These are phyloP conservation scores for Drosophila lacteicornis DNA, from an alignment of 1,140 invertebrate genomes.

Conservation along the genomic window DNA sequence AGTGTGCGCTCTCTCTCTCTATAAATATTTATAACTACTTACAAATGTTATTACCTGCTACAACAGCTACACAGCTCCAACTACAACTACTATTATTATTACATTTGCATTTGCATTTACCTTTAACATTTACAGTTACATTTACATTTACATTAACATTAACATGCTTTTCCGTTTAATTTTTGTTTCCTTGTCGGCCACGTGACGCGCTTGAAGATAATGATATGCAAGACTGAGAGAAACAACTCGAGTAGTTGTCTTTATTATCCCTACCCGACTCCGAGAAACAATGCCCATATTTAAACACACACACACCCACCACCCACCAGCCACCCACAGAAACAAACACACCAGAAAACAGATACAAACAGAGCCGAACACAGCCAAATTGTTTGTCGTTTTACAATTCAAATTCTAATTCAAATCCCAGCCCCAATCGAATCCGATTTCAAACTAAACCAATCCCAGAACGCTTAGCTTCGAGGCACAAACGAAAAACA, in stretches of 20 bases:
- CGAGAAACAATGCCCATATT: conserved; percentile 15
- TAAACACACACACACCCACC: conserved; percentile 25
- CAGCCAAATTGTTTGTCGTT: conserved; percentile 48
- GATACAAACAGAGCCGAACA: conserved; percentile 48
- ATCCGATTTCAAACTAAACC: conserved; percentile 33
- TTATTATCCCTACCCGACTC: conserved; percentile 9
- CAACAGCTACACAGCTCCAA: conserved; percentile 22
- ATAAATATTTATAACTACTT: conserved; percentile 69
- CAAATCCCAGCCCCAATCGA: conserved; percentile 42
- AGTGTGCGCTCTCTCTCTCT: conserved; percentile 42
- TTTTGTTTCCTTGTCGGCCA: conserved; percentile 48
- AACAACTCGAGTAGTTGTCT: conserved; percentile 60
- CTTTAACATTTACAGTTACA: conserved; percentile 50
- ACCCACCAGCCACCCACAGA: conserved; percentile 16
- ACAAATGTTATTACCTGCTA: conserved; percentile 62
- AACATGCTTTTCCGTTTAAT: conserved; percentile 50
- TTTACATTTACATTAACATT: conserved; percentile 42
- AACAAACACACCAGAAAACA: conserved; percentile 17
- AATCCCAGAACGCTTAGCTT: conserved; percentile 56
- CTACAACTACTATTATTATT: conserved; percentile 55
- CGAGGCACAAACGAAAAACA: conserved; percentile 56
- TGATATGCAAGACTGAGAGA: conserved; percentile 64
- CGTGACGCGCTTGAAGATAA: conserved; percentile 61
- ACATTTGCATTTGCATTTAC: conserved; percentile 56
- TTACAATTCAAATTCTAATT: conserved; percentile 46